Base-by-base conservation (phyloP, 2,888 invertebrate genomes). In the Ichneumoninae sp. region DNA sequence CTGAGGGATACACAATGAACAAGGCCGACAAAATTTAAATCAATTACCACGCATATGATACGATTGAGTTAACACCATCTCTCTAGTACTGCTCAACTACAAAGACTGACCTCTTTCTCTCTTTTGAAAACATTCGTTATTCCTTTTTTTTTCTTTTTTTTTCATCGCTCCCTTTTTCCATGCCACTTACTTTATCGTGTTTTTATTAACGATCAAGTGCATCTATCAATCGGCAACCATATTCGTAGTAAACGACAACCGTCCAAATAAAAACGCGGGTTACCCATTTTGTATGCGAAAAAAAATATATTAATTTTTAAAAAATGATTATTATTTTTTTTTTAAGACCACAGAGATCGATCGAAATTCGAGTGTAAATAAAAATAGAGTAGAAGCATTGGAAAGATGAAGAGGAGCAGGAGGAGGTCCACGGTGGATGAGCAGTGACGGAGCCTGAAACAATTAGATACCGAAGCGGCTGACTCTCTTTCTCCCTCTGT, bases 21-120 rank as follows among this genome's bases (percentile, higher is more conserved):
- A 80, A 77, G 78, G 84, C 84, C 69, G 84, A 78, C 74, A 80
- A 74, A 81, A 84, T 80, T 81, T 81, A 81, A 81, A 84, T 84
- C 70, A 84, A 84, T 84, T 81, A 81, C 80, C 80, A 81, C 57
- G 74, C 81, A 68, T 70, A 76, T 57, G 52, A 69, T 70, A 71
- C 50, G 80, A 80, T 76, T 76, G 80, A 84, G 81, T 84, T 84
- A 50, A 62, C 52, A 72, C 69, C 74, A 44, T 80, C 83, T 77
- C 77, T 62, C 77, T 76, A 70, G 26, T 81, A 65, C 70, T 69
- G 70, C 78, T 70, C 74, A 80, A 75, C 70, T 70, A 82, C 74
- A 65, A 81, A 78, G 84, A 84, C 84, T 81, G 81, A 84, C 77
- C 80, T 54, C 69, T 80, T 82, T 60, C 80, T 83, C 79, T 83